Evolutionary conservation across 2,113 vertebrate species (phyloP).

Genomic region (Psittacula cyanocephala): DNA sequence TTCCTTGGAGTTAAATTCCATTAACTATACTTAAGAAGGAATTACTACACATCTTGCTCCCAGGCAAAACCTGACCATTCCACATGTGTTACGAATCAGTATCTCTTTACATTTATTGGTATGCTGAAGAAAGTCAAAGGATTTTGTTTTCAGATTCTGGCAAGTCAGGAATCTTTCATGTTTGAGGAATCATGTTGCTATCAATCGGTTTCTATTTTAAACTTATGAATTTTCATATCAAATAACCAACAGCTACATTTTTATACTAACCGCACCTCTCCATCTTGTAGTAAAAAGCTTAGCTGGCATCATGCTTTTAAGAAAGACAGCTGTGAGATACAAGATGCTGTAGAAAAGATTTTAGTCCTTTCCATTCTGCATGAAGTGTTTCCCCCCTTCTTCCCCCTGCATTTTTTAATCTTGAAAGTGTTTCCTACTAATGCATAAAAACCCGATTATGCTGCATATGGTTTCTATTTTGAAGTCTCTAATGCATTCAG

Average conservation of each 20-base stretch:
- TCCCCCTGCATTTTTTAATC: neutral
- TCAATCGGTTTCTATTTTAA: conserved; percentile 9
- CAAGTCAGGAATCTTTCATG: neutral
- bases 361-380: neutral
- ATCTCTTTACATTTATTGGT: conserved; percentile 19
- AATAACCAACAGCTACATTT: neutral
- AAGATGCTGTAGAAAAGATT: neutral
- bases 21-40: conserved; percentile 30
- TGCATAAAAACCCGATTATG: conserved; percentile 3
- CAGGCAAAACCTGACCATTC: conserved; percentile 29
- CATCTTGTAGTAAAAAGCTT: conserved; percentile 1
- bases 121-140: conserved; percentile 18
- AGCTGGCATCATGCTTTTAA: neutral
- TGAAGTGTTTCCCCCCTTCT: neutral
- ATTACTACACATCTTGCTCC: conserved; percentile 56
- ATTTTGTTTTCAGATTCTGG: conserved; percentile 14
- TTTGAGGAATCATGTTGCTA: neutral
- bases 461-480: conserved; percentile 70
- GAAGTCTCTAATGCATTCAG: conserved; percentile 60
- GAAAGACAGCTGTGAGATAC: neutral
- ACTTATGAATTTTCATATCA: neutral
- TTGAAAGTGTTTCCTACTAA: conserved; percentile 57
- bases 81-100: conserved; percentile 47
- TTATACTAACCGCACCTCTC: neutral
- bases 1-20: conserved; percentile 58